Base-by-base conservation (phyloP, 1,140 invertebrate genomes). In the Zaprionus inermis region DNA sequence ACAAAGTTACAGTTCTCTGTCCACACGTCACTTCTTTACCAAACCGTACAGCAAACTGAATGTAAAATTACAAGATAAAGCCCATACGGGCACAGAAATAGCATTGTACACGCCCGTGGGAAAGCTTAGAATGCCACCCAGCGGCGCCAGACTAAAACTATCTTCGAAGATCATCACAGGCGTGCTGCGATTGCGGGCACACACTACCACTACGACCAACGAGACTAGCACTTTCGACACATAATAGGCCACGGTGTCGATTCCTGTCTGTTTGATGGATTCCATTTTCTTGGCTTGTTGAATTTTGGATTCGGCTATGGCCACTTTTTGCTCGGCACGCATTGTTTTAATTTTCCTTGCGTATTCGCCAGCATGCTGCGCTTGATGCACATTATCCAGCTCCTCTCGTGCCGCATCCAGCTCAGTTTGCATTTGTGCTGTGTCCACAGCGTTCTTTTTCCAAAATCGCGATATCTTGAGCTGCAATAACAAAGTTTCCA, bases 51-150 rank as follows among this genome's bases (percentile, higher is more conserved):
- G 28, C 18, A 79, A 56, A 7, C 80, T 72, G 60, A 91, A 91
- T 0, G 90, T 88, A 5, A 91, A 70, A 64, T 91, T 91, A 56
- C 91, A 92, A 3, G 90, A 91, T 10, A 92, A 80, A 0, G 82
- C 78, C 91, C 91, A 92, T 3, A 69, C 69, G 2, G 85, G 89
- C 56, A 91, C 89, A 0, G 91, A 92, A 49, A 92, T 72, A 1
- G 91, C 89, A 67, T 91, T 88, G 4, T 72, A 71, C 2, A 92
- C 65, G 18, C 89, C 89, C 11, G 91, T 90, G 20, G 91, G 91
- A 68, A 92, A 92, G 9, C 85, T 92, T 2, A 92, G 66, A 1
- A 92, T 38, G 0, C 85, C 86, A 1, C 56, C 60, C 36, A 92
- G 57, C 14, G 91, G 91, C 55, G 60, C 73, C 34, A 92, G 36